Conservation (phyloP, 2,113 vertebrate genomes). For the Scomber colias region DNA sequence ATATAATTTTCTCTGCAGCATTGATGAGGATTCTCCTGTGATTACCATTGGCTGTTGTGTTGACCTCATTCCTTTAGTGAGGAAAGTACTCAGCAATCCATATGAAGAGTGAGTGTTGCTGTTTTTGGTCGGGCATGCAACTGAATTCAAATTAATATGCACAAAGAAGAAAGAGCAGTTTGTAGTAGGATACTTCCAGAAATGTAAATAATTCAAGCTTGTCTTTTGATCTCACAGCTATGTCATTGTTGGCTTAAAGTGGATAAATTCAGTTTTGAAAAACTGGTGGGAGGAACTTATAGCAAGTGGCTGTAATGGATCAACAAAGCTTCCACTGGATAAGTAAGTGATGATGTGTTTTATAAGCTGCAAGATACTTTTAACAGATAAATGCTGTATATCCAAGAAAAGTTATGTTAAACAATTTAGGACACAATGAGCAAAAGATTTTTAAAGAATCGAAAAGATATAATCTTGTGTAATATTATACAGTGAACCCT, state of each 20-base stretch:
- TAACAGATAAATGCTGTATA: neutral
- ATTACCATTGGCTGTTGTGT: conserved; percentile 94
- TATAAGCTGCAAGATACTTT: neutral
- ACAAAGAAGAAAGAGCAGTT: neutral
- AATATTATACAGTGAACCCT: no score
- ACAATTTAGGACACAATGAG: neutral
- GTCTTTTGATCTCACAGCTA: conserved; percentile 85
- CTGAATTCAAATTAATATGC: neutral
- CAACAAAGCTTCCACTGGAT: conserved; percentile 72
- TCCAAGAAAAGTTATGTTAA: neutral
- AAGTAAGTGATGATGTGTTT: conserved; percentile 49
- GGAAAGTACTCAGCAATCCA: conserved; percentile 88
- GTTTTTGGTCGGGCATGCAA: neutral
- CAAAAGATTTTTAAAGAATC: neutral
- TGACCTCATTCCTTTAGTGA: conserved; percentile 92
- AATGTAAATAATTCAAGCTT: neutral
- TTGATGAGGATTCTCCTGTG: conserved; percentile 88
- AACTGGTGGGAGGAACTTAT: conserved; percentile 91
- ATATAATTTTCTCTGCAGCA: conserved; percentile 80
- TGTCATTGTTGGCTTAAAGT: conserved; percentile 90
- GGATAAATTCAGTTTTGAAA: conserved; percentile 93
- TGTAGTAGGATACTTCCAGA: neutral
- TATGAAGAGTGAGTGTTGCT: conserved; percentile 93
- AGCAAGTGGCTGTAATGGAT: conserved; percentile 82
- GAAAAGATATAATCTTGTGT: neutral